Evolutionary conservation across 1,140 invertebrate genomes (phyloP).

Genomic region (Spodoptera litura): DNA sequence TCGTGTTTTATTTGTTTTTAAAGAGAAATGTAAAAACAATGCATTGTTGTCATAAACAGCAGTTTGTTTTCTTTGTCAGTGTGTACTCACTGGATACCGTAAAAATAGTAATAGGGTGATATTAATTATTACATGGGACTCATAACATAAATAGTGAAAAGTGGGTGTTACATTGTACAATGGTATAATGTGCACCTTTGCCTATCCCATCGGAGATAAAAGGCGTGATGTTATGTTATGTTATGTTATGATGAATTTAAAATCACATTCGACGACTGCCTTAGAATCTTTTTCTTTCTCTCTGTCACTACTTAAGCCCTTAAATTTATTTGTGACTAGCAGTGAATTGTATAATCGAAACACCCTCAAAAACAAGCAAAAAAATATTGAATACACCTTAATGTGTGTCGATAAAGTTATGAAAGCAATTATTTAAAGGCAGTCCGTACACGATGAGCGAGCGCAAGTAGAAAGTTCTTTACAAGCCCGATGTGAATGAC

Average conservation of each 20-base stretch:
- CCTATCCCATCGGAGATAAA: too few species aligned
- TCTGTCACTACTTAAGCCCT: too few species aligned
- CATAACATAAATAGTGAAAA: too few species aligned
- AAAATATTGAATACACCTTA: conserved; percentile 2
- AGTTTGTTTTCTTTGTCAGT: background rate
- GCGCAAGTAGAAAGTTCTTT: conserved; percentile 68
- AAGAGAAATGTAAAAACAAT: background rate
- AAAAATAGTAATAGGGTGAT: background rate
- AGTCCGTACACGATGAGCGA: conserved; percentile 44
- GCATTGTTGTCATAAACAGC: background rate
- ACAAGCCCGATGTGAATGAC: conserved; percentile 60
- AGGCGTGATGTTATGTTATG: too few species aligned
- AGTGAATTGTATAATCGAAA: too few species aligned
- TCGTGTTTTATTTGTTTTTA: background rate
- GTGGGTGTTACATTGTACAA: too few species aligned
- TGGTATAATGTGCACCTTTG: too few species aligned
- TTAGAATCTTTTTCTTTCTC: too few species aligned
- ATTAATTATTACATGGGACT: too few species aligned
- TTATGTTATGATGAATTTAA: too few species aligned
- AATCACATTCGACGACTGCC: too few species aligned
- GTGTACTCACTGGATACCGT: background rate
- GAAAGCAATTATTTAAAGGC: conserved; percentile 58
- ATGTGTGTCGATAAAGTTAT: conserved; percentile 50
- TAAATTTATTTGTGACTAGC: too few species aligned
- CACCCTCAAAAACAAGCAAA: background rate